These are phyloP conservation scores for Streptopelia turtur DNA, from an alignment of 2,797 vertebrate species.

Conservation along the genomic window DNA sequence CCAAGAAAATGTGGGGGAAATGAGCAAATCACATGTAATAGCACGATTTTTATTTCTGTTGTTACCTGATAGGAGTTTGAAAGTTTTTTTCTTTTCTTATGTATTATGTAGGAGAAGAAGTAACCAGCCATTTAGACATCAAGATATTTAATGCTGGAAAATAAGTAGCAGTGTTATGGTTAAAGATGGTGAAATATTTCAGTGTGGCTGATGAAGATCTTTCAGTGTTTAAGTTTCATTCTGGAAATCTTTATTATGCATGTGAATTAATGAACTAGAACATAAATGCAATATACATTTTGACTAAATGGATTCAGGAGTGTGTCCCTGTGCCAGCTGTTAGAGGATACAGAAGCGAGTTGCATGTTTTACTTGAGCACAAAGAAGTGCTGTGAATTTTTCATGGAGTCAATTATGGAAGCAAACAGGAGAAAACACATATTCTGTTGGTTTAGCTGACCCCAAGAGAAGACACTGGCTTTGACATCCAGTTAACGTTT, in stretches of 20 bases:
- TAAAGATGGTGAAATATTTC: neutral
- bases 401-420: neutral
- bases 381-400: neutral
- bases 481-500: neutral
- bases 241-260: neutral
- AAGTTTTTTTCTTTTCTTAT: neutral
- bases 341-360: neutral
- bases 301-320: neutral
- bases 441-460: neutral
- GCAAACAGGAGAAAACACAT: neutral
- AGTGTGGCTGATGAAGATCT: neutral
- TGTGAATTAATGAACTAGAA: neutral
- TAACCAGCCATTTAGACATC: neutral
- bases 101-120: neutral
- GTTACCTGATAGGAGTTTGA: neutral
- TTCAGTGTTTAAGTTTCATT: neutral
- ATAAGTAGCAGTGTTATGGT: neutral
- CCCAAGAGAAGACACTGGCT: neutral
- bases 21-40: neutral
- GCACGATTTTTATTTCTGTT: neutral
- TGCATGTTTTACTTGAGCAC: neutral
- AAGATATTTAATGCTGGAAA: neutral
- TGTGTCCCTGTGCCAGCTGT: rapidly evolving
- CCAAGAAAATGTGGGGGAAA: neutral
- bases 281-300: neutral